Percentiles rank a stretch among this genome's conserved stretches.
These are phyloP conservation scores for Coluber constrictor DNA, from an alignment of 2,797 vertebrate genomes.

Conservation along the genomic window DNA sequence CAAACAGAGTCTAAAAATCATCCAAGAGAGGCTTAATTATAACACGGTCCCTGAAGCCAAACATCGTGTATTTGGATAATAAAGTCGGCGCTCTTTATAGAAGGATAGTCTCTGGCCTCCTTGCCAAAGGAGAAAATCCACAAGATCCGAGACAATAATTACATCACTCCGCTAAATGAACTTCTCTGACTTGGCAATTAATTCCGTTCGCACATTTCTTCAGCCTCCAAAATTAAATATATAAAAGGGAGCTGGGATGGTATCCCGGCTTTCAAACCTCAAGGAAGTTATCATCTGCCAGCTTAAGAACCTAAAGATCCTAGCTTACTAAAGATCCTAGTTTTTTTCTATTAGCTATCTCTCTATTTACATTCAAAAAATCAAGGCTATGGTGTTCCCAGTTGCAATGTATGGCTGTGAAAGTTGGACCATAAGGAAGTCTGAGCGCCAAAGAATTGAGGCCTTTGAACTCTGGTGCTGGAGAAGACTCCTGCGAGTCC, in stretches of 20 bases:
- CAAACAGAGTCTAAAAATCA: conserved; percentile 36
- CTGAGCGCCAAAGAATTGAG: no score
- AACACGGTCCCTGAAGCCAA: conserved; percentile 48
- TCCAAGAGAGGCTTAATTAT: conserved; percentile 52
- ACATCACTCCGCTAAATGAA: conserved; percentile 16
- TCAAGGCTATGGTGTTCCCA: no score
- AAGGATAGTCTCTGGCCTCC: conserved; percentile 28
- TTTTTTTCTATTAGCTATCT: not conserved
- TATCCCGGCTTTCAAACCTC: not conserved
- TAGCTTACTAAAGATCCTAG: fast-evolving
- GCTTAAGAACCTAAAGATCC: fast-evolving
- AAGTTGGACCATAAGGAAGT: no score
- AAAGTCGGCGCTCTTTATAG: conserved; percentile 29
- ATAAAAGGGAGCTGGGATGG: not conserved
- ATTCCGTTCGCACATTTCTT: conserved; percentile 11
- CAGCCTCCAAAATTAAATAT: not conserved
- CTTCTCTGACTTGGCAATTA: conserved; percentile 25
- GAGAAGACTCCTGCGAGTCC: no score
- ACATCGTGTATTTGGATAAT: conserved; percentile 38
- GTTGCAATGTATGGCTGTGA: no score
- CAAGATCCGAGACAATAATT: not conserved
- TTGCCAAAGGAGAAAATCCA: conserved; percentile 16
- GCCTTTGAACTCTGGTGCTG: no score
- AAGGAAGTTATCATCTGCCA: not conserved
- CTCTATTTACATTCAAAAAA: not conserved